phyloP scores from a whole-genome alignment of 2,888 invertebrate genomes.

The Acanthacorydalis orientalis region DNA sequence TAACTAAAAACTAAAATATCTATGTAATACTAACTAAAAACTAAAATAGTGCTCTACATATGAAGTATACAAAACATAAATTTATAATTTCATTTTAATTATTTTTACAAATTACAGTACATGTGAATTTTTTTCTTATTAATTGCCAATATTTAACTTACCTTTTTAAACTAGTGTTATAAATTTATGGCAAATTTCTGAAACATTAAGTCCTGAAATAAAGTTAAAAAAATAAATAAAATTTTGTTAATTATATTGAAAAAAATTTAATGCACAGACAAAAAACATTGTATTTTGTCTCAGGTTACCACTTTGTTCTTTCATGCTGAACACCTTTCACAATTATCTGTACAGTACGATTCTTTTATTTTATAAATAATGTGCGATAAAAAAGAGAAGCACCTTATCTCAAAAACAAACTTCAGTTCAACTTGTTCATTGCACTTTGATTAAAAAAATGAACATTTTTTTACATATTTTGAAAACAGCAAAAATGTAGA shows the following conservation, averaged over 20 bases:
- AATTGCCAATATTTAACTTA: background rate
- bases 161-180: background rate
- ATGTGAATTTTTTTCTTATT: no score
- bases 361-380: conserved; percentile 6
- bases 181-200: background rate
- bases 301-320: conserved; percentile 11
- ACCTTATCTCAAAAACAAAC: background rate
- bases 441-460: no score
- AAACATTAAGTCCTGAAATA: background rate
- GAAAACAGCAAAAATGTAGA: no score
- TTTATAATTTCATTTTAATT: no score
- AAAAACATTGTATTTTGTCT: conserved; percentile 11
- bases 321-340: conserved; percentile 8
- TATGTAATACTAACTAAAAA: no score
- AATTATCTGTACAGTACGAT: conserved; percentile 9
- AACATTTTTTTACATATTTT: no score
- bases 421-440: no score
- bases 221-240: background rate
- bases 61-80: no score
- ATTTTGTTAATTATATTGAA: background rate
- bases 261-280: conserved; percentile 8
- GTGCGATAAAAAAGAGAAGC: conserved; percentile 5
- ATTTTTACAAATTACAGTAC: no score
- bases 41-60: no score
- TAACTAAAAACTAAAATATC: no score